Conservation (phyloP, 2,113 vertebrate genomes). For the Menidia beryllina region DNA sequence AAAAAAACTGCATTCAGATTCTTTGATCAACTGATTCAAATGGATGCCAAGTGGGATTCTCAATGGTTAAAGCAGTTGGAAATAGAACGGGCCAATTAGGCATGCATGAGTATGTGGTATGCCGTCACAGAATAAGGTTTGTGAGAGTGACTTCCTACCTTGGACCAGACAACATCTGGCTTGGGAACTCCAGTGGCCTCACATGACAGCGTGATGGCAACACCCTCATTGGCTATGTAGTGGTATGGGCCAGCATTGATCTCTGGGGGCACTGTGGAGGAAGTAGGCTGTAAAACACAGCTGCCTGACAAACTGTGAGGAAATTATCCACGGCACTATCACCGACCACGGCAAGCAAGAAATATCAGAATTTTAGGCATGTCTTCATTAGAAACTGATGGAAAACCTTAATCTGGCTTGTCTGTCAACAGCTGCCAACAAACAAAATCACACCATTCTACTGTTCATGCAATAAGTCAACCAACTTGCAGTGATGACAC, state of each 20-base stretch:
- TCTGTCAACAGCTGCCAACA: conserved; percentile 63
- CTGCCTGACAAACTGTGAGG: conserved; percentile 57
- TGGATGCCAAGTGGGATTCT: conserved; percentile 32
- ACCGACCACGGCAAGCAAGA: conserved; percentile 34
- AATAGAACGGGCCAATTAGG: conserved; percentile 23
- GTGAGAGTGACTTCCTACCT: conserved; percentile 80
- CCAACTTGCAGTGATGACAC: conserved; percentile 51
- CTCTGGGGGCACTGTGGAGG: conserved; percentile 87
- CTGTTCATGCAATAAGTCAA: conserved; percentile 57
- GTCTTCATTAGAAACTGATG: conserved; percentile 76
- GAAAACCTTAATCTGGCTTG: conserved; percentile 64
- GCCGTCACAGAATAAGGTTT: conserved; percentile 24
- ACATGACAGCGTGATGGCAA: conserved; percentile 82
- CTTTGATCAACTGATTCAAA: not conserved
- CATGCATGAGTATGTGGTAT: conserved; percentile 30
- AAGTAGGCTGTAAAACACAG: conserved; percentile 73
- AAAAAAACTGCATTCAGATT: not conserved
- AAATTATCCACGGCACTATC: conserved; percentile 44
- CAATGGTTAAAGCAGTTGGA: conserved; percentile 31
- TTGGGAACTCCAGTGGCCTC: conserved; percentile 83
- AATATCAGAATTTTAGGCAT: conserved; percentile 49
- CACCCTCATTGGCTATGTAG: conserved; percentile 85
- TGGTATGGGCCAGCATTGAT: conserved; percentile 85
- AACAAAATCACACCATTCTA: conserved; percentile 57
- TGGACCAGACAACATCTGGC: conserved; percentile 88